Evolutionary conservation across 2,888 invertebrate species (phyloP), one percentile per base, ranked within the genome.

Genomic region (Caenorhabditis sinica): DNA sequence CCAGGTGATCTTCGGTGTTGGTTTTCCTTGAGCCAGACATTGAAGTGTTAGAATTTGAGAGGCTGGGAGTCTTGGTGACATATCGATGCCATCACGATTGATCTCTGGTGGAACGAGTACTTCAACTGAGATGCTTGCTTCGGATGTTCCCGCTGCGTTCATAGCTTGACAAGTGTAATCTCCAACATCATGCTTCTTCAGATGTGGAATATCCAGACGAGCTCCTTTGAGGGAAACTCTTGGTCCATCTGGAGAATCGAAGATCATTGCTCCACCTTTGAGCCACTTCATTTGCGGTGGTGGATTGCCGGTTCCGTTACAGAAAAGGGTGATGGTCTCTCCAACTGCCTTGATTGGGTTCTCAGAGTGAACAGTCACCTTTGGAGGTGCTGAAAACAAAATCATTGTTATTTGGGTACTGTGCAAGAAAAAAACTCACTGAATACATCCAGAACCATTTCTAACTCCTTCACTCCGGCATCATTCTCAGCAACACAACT

Each of bases 151-250:
- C 89, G 94, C 94, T 51, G 93, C 92, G 89, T 95, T 95, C 63
- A 91, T 92, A 1, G 94, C 95, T 15, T 93, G 88, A 89, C 95
- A 95, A 1, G 93, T 94, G 89, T 95, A 95, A 36, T 94, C 93
- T 0, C 95, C 95, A 56, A 94, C 94, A 91, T 95, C 95, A 6
- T 83, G 82, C 61, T 87, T 85, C 40, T 87, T 87, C 30, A 93
- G 80, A 15, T 88, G 87, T 1, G 90, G 90, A 68, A 92, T 92
- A 73, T 93, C 92, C 58, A 93, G 76, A 2, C 93, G 88, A 20
- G 84, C 71, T 28, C 90, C 90, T 88, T 88, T 88, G 51, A 82
- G 66, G 8, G 90, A 88, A 40, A 91, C 89, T 75, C 90, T 83
- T 2, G 87, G 86, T 20, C 90, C 90, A 30, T 89, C 90, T 9